Evolutionary conservation across 2,888 invertebrate genomes (phyloP).

Genomic region (Griposia aprilina): DNA sequence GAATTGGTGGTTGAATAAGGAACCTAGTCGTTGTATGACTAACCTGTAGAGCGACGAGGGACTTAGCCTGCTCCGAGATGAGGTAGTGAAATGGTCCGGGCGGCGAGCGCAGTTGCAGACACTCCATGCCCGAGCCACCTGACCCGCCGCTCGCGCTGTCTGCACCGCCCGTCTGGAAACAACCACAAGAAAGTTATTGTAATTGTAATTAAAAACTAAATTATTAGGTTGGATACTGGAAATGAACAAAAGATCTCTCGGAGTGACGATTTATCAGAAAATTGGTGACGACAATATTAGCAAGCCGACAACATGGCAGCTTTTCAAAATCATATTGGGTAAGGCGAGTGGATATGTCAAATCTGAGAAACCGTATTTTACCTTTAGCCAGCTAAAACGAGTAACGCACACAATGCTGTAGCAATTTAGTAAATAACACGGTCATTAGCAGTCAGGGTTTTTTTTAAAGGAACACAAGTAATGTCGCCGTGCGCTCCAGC

Average conservation of each 20-base stretch:
- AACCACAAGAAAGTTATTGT: constrained; percentile 26
- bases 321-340: constrained; percentile 9
- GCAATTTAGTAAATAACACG: constrained; percentile 65
- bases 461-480: constrained; percentile 72
- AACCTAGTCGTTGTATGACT: constrained; percentile 51
- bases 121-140: constrained; percentile 94
- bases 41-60: constrained; percentile 95
- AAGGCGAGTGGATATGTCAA: not conserved
- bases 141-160: constrained; percentile 91
- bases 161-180: constrained; percentile 88
- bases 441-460: constrained; percentile 61
- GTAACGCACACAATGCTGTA: constrained; percentile 46
- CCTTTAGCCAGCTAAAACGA: constrained; percentile 14
- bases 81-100: constrained; percentile 95
- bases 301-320: not conserved
- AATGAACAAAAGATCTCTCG: too few species aligned
- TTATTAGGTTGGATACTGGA: too few species aligned
- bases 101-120: constrained; percentile 93
- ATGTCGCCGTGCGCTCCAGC: constrained; percentile 79
- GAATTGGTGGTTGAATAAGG: not conserved
- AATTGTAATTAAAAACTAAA: not conserved
- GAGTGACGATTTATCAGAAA: not conserved
- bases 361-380: constrained; percentile 12
- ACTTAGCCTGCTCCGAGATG: constrained; percentile 97
- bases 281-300: not conserved